A percentile compares a stretch with the other conserved stretches of the same genome.
These are phyloP conservation scores for Oryzias melastigma DNA, from an alignment of 2,113 vertebrate species.

Conservation along the genomic window DNA sequence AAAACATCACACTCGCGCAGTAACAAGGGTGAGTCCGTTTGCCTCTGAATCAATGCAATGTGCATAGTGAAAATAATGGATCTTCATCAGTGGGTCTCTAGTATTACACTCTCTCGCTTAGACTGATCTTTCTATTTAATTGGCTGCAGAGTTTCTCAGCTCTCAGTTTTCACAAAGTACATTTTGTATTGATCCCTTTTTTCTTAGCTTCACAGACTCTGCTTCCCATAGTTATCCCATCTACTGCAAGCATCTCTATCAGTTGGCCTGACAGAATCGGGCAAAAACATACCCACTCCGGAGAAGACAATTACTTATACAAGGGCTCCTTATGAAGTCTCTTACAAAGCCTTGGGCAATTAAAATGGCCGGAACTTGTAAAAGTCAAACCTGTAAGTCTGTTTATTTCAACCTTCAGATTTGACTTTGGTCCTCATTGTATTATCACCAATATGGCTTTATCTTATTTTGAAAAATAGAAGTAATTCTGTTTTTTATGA, in stretches of 20 bases:
- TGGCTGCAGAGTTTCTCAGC: constrained; percentile 64
- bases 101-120: constrained; percentile 14
- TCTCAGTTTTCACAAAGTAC: constrained; percentile 66
- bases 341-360: constrained; percentile 29
- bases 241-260: constrained; percentile 59
- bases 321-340: constrained; percentile 39
- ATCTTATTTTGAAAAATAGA: too few relatives aligned
- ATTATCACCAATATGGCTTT: too few relatives aligned
- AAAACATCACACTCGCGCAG: constrained; percentile 10
- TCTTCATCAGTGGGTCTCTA: constrained; percentile 36
- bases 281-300: constrained; percentile 6
- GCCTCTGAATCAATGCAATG: constrained; percentile 11
- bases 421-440: too few relatives aligned
- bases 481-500: too few relatives aligned
- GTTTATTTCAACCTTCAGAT: constrained; percentile 7
- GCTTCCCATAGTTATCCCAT: constrained; percentile 67
- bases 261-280: constrained; percentile 20
- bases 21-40: constrained; percentile 12
- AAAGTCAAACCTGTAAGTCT: constrained; percentile 9
- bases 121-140: constrained; percentile 62
- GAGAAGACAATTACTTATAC: constrained; percentile 29
- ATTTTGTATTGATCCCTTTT: constrained; percentile 69
- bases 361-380: constrained; percentile 31
- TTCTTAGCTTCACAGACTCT: constrained; percentile 57
- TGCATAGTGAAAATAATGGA: constrained; percentile 44